phyloP scores from a whole-genome alignment of 2,113 vertebrate genomes.

The Pteruthius melanotis region DNA sequence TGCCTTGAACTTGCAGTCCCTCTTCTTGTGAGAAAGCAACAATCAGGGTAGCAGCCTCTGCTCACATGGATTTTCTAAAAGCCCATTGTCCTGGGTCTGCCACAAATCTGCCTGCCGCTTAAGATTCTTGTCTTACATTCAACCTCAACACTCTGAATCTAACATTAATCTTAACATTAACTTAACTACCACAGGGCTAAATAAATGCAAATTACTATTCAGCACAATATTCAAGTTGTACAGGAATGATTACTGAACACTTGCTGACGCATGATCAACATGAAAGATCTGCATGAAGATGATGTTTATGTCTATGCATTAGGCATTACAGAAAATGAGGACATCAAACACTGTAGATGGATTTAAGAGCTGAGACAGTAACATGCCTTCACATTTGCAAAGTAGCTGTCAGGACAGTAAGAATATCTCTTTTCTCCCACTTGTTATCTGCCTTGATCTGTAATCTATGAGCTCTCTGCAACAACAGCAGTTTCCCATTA shows the following conservation, averaged over 20 bases:
- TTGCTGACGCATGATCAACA: too few relatives aligned
- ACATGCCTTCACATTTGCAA: background rate
- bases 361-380: background rate
- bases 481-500: background rate
- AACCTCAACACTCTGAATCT: background rate
- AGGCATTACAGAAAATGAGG: background rate
- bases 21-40: background rate
- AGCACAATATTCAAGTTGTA: background rate
- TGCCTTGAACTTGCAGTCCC: background rate
- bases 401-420: background rate
- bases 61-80: background rate
- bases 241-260: background rate
- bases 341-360: background rate
- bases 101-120: background rate
- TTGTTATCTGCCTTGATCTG: background rate
- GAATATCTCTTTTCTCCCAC: background rate
- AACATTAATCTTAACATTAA: background rate
- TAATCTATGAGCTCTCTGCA: background rate
- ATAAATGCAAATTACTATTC: background rate
- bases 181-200: background rate
- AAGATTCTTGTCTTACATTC: accelerated
- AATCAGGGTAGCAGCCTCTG: background rate
- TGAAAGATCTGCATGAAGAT: background rate
- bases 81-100: background rate
- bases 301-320: background rate